phyloP scores from a whole-genome alignment of 2,888 invertebrate genomes.

The Deilephila elpenor region DNA sequence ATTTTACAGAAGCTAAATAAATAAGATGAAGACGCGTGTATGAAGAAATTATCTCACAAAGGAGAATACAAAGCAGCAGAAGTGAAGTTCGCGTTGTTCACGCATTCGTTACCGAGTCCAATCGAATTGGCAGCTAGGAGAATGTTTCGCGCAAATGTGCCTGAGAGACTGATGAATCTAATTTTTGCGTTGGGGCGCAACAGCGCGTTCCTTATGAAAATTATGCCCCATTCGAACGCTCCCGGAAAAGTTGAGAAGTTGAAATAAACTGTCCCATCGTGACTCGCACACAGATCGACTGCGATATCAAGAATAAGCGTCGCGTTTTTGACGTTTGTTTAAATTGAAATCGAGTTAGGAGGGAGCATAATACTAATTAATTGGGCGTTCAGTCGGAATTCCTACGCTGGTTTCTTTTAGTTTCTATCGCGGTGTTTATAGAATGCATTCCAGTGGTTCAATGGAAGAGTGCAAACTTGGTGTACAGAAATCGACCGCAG shows the following conservation, averaged over 20 bases:
- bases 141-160: conserved; percentile 71
- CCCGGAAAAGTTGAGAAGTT: conserved; percentile 77
- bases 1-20: neutral
- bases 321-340: conserved; percentile 51
- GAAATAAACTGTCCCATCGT: conserved; percentile 81
- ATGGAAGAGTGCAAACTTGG: conserved; percentile 37
- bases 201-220: conserved; percentile 79
- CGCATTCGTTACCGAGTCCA: conserved; percentile 70
- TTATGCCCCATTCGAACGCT: conserved; percentile 80
- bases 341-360: conserved; percentile 43
- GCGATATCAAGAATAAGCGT: conserved; percentile 35
- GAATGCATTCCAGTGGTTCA: conserved; percentile 26
- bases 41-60: conserved; percentile 49
- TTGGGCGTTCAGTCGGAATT: conserved; percentile 3
- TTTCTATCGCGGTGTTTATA: neutral
- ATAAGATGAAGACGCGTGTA: conserved; percentile 34
- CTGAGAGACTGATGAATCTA: conserved; percentile 77
- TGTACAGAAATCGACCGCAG: conserved; percentile 62
- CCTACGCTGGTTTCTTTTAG: neutral
- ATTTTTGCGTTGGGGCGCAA: conserved; percentile 74
- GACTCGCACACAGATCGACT: conserved; percentile 72
- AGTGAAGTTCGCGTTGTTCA: conserved; percentile 70
- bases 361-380: conserved; percentile 25
- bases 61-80: conserved; percentile 65
- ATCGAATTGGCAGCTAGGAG: conserved; percentile 70